Conservation (phyloP, 1,140 invertebrate species). For the Hypsibius dujardini region DNA sequence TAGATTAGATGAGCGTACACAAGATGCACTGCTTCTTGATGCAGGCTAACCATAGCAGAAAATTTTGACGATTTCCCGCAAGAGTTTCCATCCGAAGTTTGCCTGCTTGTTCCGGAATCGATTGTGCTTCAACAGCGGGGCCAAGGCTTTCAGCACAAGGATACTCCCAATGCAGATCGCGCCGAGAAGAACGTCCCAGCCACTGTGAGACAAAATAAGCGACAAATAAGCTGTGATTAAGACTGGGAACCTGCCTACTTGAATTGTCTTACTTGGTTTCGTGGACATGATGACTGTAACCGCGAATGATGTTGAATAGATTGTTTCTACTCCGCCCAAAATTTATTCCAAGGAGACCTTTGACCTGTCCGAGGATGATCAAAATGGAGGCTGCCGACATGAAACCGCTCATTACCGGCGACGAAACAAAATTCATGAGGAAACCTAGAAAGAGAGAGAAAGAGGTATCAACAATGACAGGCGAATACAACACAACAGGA, state of each 20-base stretch:
- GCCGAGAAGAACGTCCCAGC: slow-evolving; percentile 9
- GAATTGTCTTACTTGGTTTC: background rate
- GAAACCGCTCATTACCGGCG: slow-evolving; percentile 68
- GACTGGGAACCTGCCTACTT: background rate
- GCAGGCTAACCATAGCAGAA: slow-evolving; percentile 3
- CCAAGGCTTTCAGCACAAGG: background rate
- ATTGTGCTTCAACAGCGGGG: background rate
- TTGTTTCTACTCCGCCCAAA: background rate
- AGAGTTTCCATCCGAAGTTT: background rate
- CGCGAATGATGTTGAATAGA: background rate
- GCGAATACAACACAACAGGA: background rate
- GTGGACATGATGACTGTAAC: background rate
- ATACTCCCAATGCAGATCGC: background rate
- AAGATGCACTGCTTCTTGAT: background rate
- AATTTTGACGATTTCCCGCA: background rate
- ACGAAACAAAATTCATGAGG: slow-evolving; percentile 78
- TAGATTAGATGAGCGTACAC: background rate
- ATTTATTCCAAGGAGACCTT: slow-evolving; percentile 4
- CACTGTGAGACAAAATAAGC: background rate
- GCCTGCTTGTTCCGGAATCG: slow-evolving; percentile 2
- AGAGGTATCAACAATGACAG: background rate
- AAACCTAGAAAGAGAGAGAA: slow-evolving; percentile 46
- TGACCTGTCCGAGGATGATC: slow-evolving; percentile 35
- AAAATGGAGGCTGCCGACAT: slow-evolving; percentile 77
- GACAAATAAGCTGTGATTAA: background rate